These are phyloP conservation scores for Himalopsyche tibetana DNA, from an alignment of 2,888 invertebrate genomes.

Conservation along the genomic window DNA sequence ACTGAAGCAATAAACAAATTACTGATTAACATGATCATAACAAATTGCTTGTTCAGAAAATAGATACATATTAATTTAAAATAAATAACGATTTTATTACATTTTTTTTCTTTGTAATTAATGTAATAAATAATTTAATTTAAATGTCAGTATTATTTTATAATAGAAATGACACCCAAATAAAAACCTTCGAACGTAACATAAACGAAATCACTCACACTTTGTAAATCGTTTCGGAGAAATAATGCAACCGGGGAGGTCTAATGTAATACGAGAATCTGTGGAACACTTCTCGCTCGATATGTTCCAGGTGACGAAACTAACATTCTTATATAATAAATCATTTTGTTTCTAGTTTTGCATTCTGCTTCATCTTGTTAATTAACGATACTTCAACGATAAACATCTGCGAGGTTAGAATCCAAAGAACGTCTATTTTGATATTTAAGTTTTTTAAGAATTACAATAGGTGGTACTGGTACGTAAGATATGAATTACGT, in stretches of 20 bases:
- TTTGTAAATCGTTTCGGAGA: not conserved
- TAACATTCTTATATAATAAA: conserved; percentile 27
- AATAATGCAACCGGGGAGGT: conserved; percentile 26
- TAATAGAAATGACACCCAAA: too few species aligned
- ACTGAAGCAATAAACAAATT: too few species aligned
- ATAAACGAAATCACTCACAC: not conserved
- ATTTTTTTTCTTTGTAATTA: too few species aligned
- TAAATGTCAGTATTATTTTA: too few species aligned
- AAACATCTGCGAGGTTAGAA: not conserved
- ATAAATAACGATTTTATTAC: too few species aligned
- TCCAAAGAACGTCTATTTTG: not conserved
- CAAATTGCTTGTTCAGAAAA: too few species aligned
- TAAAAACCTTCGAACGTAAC: too few species aligned
- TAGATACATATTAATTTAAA: too few species aligned
- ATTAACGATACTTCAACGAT: not conserved
- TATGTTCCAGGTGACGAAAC: conserved; percentile 34
- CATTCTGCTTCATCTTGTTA: conserved; percentile 20
- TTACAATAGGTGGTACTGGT: not conserved
- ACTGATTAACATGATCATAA: too few species aligned
- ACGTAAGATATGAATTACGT: too few species aligned
- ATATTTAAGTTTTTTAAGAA: not conserved
- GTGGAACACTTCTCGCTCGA: conserved; percentile 30
- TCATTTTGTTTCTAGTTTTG: conserved; percentile 34
- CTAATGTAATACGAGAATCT: conserved; percentile 17
- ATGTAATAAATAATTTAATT: too few species aligned